Percentiles rank a stretch among this genome's conserved stretches.
Evolutionary conservation across 30 jellyfish, hydroid and myxozoan genomes (phyloP).

Genomic region (Aurelia sp.): DNA sequence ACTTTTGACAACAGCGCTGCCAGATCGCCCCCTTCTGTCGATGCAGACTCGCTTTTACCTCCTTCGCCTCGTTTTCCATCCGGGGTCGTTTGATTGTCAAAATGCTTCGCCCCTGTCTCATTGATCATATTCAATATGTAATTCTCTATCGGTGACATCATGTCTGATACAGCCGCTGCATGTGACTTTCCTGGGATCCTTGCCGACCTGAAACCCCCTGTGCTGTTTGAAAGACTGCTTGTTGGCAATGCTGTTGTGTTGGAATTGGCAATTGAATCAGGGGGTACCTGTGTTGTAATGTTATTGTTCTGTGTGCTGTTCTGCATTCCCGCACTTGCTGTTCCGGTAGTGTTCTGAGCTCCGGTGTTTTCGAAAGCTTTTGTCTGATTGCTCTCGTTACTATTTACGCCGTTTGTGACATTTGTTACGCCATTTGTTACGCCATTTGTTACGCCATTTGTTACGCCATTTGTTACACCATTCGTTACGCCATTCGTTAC

Average conservation of each 20-base stretch:
- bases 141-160: conserved; percentile 76
- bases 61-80: conserved; percentile 49
- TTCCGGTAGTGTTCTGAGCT: background rate
- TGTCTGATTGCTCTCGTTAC: background rate
- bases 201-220: conserved; percentile 53
- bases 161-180: conserved; percentile 68
- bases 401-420: background rate
- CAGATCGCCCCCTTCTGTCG: conserved; percentile 7
- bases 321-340: background rate
- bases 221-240: background rate
- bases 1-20: conserved; percentile 38
- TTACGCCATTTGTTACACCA: conserved; percentile 8
- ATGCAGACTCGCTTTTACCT: background rate
- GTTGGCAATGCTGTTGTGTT: conserved; percentile 1
- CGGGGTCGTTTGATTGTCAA: conserved; percentile 47
- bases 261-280: background rate
- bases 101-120: conserved; percentile 57
- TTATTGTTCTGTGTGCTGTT: background rate
- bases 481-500: conserved; percentile 18
- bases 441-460: conserved; percentile 28
- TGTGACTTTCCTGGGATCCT: conserved; percentile 45
- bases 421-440: background rate
- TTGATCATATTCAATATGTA: conserved; percentile 63
- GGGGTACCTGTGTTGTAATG: background rate
- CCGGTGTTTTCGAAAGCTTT: background rate